Evolutionary conservation across 2,797 vertebrate species (phyloP).

Genomic region (Alosa sapidissima): DNA sequence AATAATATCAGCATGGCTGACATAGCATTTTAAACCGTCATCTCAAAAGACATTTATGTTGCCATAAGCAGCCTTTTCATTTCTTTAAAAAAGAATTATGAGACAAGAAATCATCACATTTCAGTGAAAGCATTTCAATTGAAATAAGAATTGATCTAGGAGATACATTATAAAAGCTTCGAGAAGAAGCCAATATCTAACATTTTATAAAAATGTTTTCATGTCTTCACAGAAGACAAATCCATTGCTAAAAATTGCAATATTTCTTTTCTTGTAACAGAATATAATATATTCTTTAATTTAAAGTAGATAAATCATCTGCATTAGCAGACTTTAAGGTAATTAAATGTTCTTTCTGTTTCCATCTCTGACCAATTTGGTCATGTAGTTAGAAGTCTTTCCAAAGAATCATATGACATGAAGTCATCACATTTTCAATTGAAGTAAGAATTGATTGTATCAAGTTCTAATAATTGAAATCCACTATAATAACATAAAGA

Average conservation of each 20-base stretch:
- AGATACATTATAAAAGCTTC: neutral
- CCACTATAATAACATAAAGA: too few species aligned
- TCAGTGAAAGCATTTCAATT: neutral
- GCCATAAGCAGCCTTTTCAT: neutral
- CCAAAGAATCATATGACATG: neutral
- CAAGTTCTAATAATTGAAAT: neutral
- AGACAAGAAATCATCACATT: neutral
- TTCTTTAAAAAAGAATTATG: neutral
- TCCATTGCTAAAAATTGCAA: neutral
- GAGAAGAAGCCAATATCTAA: neutral
- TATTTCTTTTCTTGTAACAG: neutral
- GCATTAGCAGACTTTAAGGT: neutral
- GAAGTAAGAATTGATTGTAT: neutral
- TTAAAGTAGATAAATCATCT: neutral
- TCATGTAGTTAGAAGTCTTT: neutral
- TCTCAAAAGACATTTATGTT: neutral
- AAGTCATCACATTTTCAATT: neutral
- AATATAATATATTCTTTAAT: neutral
- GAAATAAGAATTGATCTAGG: neutral
- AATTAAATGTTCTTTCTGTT: neutral
- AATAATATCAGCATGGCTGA: neutral
- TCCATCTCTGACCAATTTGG: neutral
- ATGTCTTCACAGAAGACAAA: constrained; percentile 6
- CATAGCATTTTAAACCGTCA: neutral
- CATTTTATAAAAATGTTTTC: neutral